phyloP scores from a whole-genome alignment of 1,140 invertebrate species.

The Melitaea cinxia region DNA sequence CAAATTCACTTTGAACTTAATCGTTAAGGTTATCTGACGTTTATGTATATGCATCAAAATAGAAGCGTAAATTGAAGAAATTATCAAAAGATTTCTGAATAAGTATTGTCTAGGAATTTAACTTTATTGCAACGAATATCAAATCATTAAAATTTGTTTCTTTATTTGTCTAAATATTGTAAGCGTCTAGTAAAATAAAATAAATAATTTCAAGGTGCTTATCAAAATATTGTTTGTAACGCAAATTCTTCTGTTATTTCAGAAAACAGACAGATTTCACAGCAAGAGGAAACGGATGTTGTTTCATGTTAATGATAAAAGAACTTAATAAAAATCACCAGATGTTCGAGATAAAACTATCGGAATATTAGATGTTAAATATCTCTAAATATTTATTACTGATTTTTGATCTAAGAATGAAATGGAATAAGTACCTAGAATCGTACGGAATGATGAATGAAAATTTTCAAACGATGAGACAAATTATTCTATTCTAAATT shows the following conservation, averaged over 20 bases:
- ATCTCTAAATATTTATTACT: background rate
- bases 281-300: slow-evolving; percentile 68
- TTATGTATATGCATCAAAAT: no score
- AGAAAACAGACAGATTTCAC: slow-evolving; percentile 53
- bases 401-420: background rate
- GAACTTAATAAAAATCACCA: slow-evolving; percentile 53
- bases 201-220: background rate
- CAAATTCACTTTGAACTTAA: no score
- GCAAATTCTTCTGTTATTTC: slow-evolving; percentile 41
- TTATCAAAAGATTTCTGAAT: no score
- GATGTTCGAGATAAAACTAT: slow-evolving; percentile 23
- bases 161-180: no score
- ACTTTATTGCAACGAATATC: no score
- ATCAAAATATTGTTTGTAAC: slow-evolving; percentile 13
- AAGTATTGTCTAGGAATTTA: no score
- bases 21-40: no score
- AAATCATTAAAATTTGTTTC: no score
- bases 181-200: no score
- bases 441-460: slow-evolving; percentile 2
- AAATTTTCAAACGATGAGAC: background rate
- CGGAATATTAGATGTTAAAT: background rate
- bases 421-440: background rate
- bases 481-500: no score
- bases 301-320: slow-evolving; percentile 42
- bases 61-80: no score